phyloP scores from a whole-genome alignment of 2,797 vertebrate species.

The Helostoma temminkii region DNA sequence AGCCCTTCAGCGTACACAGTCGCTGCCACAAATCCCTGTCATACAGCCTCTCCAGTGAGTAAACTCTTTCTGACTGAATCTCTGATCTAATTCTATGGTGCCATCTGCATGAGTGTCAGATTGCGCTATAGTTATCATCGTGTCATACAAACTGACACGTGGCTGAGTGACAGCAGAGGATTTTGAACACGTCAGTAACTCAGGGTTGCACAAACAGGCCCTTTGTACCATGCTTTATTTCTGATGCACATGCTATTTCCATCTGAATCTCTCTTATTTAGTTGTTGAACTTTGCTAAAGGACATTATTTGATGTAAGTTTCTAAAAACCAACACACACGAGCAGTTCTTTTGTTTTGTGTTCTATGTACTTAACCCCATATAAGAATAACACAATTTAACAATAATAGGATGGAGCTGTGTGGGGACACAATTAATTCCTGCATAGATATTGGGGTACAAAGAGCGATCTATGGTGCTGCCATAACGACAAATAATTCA shows the following conservation, averaged over 20 bases:
- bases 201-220: background rate
- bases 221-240: too few relatives aligned
- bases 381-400: background rate
- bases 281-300: too few relatives aligned
- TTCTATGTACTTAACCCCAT: background rate
- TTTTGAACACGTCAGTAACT: background rate
- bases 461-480: background rate
- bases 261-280: background rate
- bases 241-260: too few relatives aligned
- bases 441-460: background rate
- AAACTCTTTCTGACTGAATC: background rate
- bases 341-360: too few relatives aligned
- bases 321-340: too few relatives aligned
- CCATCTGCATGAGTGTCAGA: slow-evolving; percentile 19
- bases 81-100: background rate
- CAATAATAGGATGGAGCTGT: background rate
- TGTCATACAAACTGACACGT: background rate
- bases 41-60: background rate
- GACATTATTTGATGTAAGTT: too few relatives aligned
- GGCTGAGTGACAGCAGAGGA: slow-evolving; percentile 1
- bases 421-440: background rate
- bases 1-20: background rate
- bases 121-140: background rate
- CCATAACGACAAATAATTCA: rapidly evolving
- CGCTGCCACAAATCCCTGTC: too few relatives aligned